Conservation (phyloP, 2,888 invertebrate species). For the Macrostomum cliftonense region DNA sequence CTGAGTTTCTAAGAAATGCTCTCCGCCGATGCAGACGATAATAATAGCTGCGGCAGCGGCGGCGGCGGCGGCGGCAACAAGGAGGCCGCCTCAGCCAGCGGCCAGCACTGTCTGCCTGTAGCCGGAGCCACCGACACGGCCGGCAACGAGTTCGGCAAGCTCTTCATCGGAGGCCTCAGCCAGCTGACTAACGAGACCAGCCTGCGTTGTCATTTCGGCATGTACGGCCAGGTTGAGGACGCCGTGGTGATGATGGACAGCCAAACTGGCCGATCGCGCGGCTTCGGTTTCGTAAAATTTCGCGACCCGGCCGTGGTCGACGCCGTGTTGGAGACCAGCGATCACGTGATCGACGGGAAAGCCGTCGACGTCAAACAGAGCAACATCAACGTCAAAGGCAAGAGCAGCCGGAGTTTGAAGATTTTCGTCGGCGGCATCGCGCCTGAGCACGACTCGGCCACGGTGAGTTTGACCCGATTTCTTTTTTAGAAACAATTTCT, state of each 20-base stretch:
- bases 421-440: conserved; percentile 13
- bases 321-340: conserved; percentile 4
- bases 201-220: conserved; percentile 8
- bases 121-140: too few species aligned
- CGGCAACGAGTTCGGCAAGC: conserved; percentile 5
- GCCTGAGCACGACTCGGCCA: conserved; percentile 8
- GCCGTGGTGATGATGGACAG: conserved; percentile 12
- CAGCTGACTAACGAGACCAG: conserved; percentile 10
- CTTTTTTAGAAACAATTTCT: too few species aligned
- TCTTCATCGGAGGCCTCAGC: conserved; percentile 8
- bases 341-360: conserved; percentile 9
- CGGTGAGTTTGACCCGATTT: too few species aligned
- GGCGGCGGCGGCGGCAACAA: too few species aligned
- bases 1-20: too few species aligned
- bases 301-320: conserved; percentile 6
- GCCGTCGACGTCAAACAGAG: conserved; percentile 11
- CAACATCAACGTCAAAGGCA: conserved; percentile 13
- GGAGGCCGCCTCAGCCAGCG: too few species aligned
- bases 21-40: too few species aligned
- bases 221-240: conserved; percentile 10
- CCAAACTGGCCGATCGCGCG: conserved; percentile 8
- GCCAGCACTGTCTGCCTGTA: too few species aligned
- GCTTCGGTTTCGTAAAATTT: conserved; percentile 12
- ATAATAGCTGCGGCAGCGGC: too few species aligned
- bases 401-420: conserved; percentile 10